phyloP scores from a whole-genome alignment of 1,140 invertebrate genomes.

The Papilio xuthus region DNA sequence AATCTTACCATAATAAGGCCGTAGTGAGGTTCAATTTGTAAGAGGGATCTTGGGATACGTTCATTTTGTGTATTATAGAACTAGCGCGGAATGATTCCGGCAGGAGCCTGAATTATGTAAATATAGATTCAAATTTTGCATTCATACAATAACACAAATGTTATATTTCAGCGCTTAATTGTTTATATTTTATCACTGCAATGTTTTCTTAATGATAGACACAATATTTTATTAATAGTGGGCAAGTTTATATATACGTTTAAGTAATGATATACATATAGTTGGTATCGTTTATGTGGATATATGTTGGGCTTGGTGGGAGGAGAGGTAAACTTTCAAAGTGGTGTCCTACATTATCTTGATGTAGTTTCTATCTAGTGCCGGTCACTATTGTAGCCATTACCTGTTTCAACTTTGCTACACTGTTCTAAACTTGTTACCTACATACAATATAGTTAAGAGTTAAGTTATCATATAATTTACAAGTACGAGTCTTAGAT shows the following conservation, averaged over 20 bases:
- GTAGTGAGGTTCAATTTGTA: conserved; percentile 73
- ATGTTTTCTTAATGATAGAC: conserved; percentile 2
- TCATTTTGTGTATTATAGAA: conserved; percentile 77
- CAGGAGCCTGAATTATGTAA: conserved; percentile 73
- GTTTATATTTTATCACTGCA: conserved; percentile 10
- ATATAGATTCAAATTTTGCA: conserved; percentile 69
- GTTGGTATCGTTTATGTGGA: conserved; percentile 17
- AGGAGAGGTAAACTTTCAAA: conserved; percentile 50
- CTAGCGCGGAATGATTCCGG: conserved; percentile 66
- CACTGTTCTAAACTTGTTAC: conserved; percentile 38
- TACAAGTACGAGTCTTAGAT: neutral
- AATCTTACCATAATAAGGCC: conserved; percentile 62
- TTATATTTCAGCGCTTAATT: conserved; percentile 37
- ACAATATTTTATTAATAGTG: neutral
- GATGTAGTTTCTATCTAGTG: conserved; percentile 56
- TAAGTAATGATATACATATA: neutral
- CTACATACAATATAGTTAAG: conserved; percentile 22
- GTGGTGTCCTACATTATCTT: conserved; percentile 55
- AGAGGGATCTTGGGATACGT: conserved; percentile 79
- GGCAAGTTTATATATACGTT: neutral
- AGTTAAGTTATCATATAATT: neutral
- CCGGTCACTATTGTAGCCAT: conserved; percentile 50
- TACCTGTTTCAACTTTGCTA: conserved; percentile 37
- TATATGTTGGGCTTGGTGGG: conserved; percentile 9
- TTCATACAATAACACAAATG: conserved; percentile 57